Percentiles rank a stretch among this genome's conserved stretches.
Conservation (phyloP, 2,113 vertebrate genomes). For the Aix galericulata region DNA sequence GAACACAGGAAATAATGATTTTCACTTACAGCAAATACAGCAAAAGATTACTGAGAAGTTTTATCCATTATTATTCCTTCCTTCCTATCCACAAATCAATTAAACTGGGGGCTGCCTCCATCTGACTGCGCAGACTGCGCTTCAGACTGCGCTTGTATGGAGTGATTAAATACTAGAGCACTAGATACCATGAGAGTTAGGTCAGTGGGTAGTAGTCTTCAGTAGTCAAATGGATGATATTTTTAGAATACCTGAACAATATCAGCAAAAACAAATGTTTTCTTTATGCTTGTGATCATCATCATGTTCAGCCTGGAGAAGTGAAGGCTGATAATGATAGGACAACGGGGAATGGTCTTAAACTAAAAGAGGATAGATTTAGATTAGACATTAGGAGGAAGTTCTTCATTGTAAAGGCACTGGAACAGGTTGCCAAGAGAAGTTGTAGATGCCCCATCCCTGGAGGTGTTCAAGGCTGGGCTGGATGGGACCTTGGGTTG, state of each 20-base stretch:
- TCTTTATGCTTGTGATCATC: background rate
- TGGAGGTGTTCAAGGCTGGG: too few relatives aligned
- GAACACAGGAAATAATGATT: background rate
- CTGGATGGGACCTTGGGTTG: too few relatives aligned
- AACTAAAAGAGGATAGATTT: too few relatives aligned
- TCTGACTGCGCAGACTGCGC: too few relatives aligned
- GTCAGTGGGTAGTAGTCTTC: background rate
- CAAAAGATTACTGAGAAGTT: background rate
- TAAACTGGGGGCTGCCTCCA: background rate
- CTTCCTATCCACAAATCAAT: background rate
- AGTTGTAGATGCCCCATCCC: too few relatives aligned
- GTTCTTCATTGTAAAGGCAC: too few relatives aligned
- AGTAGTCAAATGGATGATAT: background rate
- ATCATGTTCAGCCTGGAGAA: too few relatives aligned
- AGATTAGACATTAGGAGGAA: too few relatives aligned
- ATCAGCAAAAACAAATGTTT: background rate
- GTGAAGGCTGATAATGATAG: too few relatives aligned
- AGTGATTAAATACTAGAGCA: background rate
- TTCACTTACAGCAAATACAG: background rate
- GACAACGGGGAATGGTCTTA: too few relatives aligned
- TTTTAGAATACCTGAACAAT: background rate
- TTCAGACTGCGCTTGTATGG: background rate
- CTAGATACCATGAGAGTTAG: background rate
- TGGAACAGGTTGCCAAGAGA: too few relatives aligned
- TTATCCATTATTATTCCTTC: background rate